These are phyloP conservation scores for Aythya baeri DNA, from an alignment of 2,113 vertebrate genomes.

Conservation along the genomic window DNA sequence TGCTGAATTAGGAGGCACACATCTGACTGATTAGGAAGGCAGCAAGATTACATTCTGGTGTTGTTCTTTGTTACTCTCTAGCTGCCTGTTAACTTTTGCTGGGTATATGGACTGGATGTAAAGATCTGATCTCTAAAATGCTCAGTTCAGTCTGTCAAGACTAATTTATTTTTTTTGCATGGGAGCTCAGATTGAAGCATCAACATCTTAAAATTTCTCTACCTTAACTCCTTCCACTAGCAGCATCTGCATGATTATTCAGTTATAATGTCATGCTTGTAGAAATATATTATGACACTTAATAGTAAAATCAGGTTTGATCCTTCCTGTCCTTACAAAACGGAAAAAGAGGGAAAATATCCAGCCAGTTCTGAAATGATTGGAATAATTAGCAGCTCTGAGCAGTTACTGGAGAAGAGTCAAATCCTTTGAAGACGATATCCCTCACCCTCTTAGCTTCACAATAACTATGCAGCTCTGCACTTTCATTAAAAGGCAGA, in stretches of 20 bases:
- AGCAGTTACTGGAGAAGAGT: neutral
- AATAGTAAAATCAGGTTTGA: neutral
- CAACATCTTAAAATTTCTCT: neutral
- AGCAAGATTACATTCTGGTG: neutral
- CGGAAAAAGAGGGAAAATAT: neutral
- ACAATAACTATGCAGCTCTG: neutral
- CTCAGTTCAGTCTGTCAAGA: neutral
- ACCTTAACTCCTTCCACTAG: neutral
- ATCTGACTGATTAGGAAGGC: neutral
- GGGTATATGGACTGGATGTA: neutral
- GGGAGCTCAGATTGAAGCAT: neutral
- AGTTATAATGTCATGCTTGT: neutral
- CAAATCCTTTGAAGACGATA: neutral
- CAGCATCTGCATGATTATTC: neutral
- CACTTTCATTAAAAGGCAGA: neutral
- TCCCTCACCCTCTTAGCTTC: neutral
- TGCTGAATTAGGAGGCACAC: neutral
- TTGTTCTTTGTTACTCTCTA: neutral
- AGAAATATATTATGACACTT: neutral
- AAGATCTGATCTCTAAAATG: neutral
- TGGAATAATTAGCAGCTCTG: neutral
- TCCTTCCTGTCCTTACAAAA: neutral
- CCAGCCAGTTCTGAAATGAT: neutral
- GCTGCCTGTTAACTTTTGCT: neutral
- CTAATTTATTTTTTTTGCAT: neutral